phyloP scores from a whole-genome alignment of 2,113 vertebrate species.

The Albula glossodonta region DNA sequence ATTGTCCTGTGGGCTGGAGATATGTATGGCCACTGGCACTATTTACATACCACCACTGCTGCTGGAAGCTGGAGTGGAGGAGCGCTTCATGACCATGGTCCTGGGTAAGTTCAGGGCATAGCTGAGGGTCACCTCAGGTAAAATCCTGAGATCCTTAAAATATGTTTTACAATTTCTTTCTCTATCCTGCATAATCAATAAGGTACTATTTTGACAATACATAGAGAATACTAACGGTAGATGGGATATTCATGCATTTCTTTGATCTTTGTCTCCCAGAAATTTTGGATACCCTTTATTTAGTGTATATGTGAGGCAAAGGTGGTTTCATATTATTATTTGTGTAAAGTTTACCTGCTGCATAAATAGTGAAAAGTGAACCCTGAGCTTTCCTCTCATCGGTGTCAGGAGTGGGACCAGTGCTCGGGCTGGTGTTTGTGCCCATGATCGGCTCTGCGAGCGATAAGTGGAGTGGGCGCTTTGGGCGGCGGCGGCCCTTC shows the following conservation, averaged over 20 bases:
- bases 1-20: slow-evolving; percentile 83
- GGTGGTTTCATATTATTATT: too few species aligned
- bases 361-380: neutral
- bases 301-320: too few species aligned
- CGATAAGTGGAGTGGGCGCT: slow-evolving; percentile 79
- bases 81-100: slow-evolving; percentile 90
- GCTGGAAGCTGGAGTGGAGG: slow-evolving; percentile 82
- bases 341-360: too few species aligned
- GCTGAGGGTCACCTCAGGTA: too few species aligned
- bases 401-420: slow-evolving; percentile 76
- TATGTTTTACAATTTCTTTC: too few species aligned
- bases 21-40: slow-evolving; percentile 82
- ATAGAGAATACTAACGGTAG: too few species aligned
- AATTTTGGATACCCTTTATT: too few species aligned
- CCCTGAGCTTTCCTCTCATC: neutral
- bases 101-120: slow-evolving; percentile 66
- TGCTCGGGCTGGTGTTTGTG: slow-evolving; percentile 78
- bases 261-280: neutral
- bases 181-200: too few species aligned
- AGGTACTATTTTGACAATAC: too few species aligned
- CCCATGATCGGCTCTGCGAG: slow-evolving; percentile 79
- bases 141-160: too few species aligned
- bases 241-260: neutral
- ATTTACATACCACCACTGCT: slow-evolving; percentile 82
- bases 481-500: slow-evolving; percentile 81